A percentile compares a stretch with the other conserved stretches of the same genome.
Conservation (phyloP, 2,797 vertebrate species). For the Scarus forsteni region DNA sequence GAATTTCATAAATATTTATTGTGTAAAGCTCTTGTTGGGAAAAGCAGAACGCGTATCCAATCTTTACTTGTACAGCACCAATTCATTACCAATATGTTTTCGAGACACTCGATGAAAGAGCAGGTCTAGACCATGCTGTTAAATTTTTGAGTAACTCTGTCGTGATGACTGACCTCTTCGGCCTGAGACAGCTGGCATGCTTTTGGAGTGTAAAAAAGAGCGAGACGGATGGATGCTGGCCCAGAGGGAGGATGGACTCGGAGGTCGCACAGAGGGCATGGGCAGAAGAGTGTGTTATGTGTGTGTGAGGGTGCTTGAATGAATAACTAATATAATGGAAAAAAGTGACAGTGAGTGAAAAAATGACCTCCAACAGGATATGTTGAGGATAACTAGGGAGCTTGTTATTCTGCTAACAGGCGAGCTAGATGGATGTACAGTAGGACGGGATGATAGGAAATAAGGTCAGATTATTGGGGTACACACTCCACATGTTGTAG, state of each 20-base stretch:
- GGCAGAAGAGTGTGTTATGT: slow-evolving; percentile 17
- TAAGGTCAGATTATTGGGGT: slow-evolving; percentile 3
- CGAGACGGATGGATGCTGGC: slow-evolving; percentile 8
- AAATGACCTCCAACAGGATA: slow-evolving; percentile 23
- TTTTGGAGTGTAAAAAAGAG: slow-evolving; percentile 12
- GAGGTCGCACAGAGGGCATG: slow-evolving; percentile 50
- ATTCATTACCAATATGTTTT: no score
- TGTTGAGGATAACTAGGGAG: slow-evolving; percentile 5
- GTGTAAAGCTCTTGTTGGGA: no score
- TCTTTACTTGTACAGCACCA: no score
- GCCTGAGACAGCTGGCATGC: slow-evolving; percentile 18
- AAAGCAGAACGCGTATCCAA: no score
- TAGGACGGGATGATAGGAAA: neutral
- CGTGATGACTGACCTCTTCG: slow-evolving; percentile 7
- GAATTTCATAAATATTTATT: no score
- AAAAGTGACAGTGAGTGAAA: slow-evolving; percentile 24
- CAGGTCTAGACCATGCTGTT: no score
- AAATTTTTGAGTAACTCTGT: neutral
- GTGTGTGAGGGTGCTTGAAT: slow-evolving; percentile 25
- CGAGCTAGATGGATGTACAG: neutral
- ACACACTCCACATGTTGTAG: neutral
- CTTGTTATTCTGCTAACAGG: slow-evolving; percentile 12
- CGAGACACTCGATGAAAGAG: no score
- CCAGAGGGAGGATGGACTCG: slow-evolving; percentile 27
- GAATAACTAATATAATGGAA: slow-evolving; percentile 47